These are phyloP conservation scores for Pteropus alecto DNA, from an alignment of 2,113 vertebrate species.

Conservation along the genomic window DNA sequence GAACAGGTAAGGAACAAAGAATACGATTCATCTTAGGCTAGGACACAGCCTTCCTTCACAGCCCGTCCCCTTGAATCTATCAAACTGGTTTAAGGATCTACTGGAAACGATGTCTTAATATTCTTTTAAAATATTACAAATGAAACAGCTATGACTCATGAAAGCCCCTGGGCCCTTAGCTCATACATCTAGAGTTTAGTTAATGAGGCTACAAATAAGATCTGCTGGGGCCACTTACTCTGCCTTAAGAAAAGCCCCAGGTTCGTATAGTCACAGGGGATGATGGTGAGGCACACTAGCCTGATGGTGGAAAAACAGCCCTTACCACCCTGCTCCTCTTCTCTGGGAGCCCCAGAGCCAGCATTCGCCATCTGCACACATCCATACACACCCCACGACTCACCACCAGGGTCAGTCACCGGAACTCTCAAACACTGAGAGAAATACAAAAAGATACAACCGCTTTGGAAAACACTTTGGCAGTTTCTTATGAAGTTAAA, in stretches of 20 bases:
- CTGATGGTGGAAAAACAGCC: constrained; percentile 1
- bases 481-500: background rate
- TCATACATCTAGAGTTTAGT: constrained; percentile 34
- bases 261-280: background rate
- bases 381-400: background rate
- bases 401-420: background rate
- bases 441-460: background rate
- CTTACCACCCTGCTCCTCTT: background rate
- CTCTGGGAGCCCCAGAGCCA: background rate
- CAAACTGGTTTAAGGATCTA: background rate
- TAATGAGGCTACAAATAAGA: constrained; percentile 6
- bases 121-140: background rate
- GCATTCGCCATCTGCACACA: background rate
- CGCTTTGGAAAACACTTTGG: background rate
- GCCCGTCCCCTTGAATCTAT: background rate
- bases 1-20: background rate
- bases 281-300: background rate
- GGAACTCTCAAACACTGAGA: background rate
- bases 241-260: constrained; percentile 26
- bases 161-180: background rate
- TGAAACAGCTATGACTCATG: constrained; percentile 36
- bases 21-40: background rate
- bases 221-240: constrained; percentile 23
- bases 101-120: background rate
- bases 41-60: background rate